Base-by-base conservation (phyloP, 2,888 invertebrate genomes). In the Allolobophora icterica region DNA sequence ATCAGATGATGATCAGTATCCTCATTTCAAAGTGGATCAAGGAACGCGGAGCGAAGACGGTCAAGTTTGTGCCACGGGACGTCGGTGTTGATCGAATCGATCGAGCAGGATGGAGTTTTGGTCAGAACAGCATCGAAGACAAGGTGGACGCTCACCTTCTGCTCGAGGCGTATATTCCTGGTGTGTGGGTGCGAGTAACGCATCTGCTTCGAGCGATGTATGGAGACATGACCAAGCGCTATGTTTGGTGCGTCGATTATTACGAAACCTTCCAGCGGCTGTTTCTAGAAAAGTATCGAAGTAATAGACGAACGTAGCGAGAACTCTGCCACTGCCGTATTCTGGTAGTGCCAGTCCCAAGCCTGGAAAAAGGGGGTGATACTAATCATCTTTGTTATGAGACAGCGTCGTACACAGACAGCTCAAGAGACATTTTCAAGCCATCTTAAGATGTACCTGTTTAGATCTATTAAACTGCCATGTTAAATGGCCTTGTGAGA, bases 71-170 rank as follows among this genome's bases (percentile, higher is more conserved):
- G 38, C 52, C 90, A 21, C 90, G 92, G 58, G 89, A 91, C 83
- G 89, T 91, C 30, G 90, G 90, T 3, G 52, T 84, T 34, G 92
- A 92, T 83, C 84, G 92, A 38, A 90, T 92, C 35, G 92, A 92
- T 35, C 90, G 92, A 34, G 89, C 42, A n/a, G 34, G 38, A 33
- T 92, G 92, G 92, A 45, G 71, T 30, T 35, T 58, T 30, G 42
- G 90, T n/a, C 87, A 87, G 87, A 34, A 35, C 42, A 33, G 35
- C 40, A 34, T 92, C 21, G 91, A 90, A 33, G 92, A 90, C 45
- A 91, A 90, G 42, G 91, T 90, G 15, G 92, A 92, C 83, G 89
- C 92, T 33, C 92, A 92, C 35, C 90, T 92, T 30, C 91, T 91
- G n/a, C 84, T 58, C 21, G 71, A 71, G 21, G 90, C 83, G 24